These are phyloP conservation scores for Styela clava DNA, from an alignment of 23 tunicate species.

Conservation along the genomic window DNA sequence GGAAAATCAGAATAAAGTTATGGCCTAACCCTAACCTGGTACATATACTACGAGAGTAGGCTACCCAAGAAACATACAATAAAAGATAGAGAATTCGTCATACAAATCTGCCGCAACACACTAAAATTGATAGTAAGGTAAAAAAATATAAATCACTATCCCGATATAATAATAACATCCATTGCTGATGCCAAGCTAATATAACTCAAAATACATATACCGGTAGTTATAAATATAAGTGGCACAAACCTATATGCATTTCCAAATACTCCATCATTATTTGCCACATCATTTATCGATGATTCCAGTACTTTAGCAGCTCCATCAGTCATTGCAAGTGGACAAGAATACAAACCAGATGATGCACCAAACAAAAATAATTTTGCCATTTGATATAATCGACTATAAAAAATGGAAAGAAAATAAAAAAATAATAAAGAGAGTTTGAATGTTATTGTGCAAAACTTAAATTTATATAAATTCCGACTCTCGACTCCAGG, in stretches of 20 bases:
- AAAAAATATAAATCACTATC: neutral
- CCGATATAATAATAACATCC: neutral
- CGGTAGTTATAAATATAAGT: neutral
- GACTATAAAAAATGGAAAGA: conserved; percentile 35
- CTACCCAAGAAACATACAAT: too few species aligned
- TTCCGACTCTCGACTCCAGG: too few species aligned
- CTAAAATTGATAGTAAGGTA: too few species aligned
- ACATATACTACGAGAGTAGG: too few species aligned
- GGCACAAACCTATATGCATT: conserved; percentile 43
- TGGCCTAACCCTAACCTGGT: too few species aligned
- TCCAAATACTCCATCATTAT: conserved; percentile 14
- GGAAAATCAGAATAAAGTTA: too few species aligned
- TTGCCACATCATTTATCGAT: neutral
- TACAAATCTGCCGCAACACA: too few species aligned
- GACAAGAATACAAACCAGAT: conserved; percentile 92
- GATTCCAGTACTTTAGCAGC: conserved; percentile 85
- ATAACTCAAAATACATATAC: neutral
- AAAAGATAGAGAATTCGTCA: too few species aligned
- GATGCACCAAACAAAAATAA: conserved; percentile 61
- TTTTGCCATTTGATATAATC: conserved; percentile 84
- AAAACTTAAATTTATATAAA: too few species aligned
- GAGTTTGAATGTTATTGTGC: too few species aligned
- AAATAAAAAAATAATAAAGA: neutral
- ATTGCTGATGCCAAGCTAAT: neutral
- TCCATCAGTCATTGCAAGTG: conserved; percentile 96